phyloP scores from a whole-genome alignment of 1,140 invertebrate species.

The Apis laboriosa region DNA sequence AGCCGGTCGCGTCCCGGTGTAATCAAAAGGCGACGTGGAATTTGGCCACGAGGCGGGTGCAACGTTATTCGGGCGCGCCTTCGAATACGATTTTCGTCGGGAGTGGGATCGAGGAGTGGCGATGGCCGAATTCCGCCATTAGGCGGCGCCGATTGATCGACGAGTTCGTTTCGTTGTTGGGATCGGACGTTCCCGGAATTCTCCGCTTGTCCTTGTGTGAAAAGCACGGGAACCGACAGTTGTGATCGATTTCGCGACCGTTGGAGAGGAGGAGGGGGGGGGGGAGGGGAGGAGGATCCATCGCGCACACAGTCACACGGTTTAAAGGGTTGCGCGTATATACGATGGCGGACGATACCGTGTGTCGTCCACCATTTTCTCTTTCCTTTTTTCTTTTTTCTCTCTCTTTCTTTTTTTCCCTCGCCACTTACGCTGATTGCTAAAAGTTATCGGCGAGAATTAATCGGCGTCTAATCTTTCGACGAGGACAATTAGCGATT shows the following conservation, averaged over 20 bases:
- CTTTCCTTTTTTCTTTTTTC: neutral
- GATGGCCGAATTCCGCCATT: slow-evolving; percentile 43
- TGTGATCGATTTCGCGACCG: slow-evolving; percentile 44
- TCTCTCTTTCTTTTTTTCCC: neutral
- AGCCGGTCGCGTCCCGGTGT: neutral
- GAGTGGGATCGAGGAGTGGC: slow-evolving; percentile 50
- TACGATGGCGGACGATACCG: too few relatives aligned
- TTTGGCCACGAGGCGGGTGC: slow-evolving; percentile 38
- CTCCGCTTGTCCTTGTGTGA: slow-evolving; percentile 36
- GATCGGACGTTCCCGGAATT: slow-evolving; percentile 43
- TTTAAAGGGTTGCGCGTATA: neutral
- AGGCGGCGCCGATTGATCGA: slow-evolving; percentile 29
- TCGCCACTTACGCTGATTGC: slow-evolving; percentile 21
- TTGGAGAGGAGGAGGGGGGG: too few relatives aligned
- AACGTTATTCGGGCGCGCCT: slow-evolving; percentile 32
- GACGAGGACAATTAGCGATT: neutral
- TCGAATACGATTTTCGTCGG: slow-evolving; percentile 49
- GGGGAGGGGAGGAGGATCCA: too few relatives aligned
- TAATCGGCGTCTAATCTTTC: neutral
- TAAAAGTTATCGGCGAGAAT: neutral
- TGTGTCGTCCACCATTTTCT: neutral
- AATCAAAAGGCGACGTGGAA: slow-evolving; percentile 42
- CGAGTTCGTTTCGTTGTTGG: slow-evolving; percentile 41
- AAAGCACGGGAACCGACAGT: slow-evolving; percentile 33
- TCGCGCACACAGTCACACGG: too few relatives aligned